phyloP scores from a whole-genome alignment of 2,113 vertebrate species.

The Xenopus tropicalis region DNA sequence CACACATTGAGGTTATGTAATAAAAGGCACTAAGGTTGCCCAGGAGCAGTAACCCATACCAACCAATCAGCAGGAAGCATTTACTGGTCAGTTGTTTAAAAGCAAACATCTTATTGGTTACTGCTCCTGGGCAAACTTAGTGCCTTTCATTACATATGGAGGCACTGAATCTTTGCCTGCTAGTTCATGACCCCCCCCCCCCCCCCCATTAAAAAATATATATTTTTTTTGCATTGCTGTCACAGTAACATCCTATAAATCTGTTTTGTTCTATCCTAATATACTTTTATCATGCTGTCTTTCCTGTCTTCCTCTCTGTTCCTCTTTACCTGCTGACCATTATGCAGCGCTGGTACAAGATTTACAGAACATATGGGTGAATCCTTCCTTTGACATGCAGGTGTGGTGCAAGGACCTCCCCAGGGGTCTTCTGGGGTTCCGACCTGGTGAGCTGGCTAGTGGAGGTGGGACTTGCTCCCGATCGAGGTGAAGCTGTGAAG shows the following conservation, averaged over 20 bases:
- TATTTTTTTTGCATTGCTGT: background rate
- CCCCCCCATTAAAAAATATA: no score
- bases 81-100: no score
- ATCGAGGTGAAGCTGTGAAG: slow-evolving; percentile 78
- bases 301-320: slow-evolving; percentile 62
- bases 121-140: no score
- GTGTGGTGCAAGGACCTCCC: slow-evolving; percentile 71
- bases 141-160: no score
- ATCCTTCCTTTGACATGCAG: slow-evolving; percentile 77
- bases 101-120: no score
- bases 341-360: slow-evolving; percentile 77
- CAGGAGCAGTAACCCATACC: no score
- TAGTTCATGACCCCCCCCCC: no score
- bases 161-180: no score
- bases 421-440: slow-evolving; percentile 83
- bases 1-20: no score
- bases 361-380: slow-evolving; percentile 76
- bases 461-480: slow-evolving; percentile 82
- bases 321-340: slow-evolving; percentile 54
- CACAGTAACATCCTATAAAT: slow-evolving; percentile 47
- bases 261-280: slow-evolving; percentile 53
- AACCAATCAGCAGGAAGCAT: no score
- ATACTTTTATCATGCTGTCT: slow-evolving; percentile 56
- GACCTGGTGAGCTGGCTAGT: slow-evolving; percentile 92
- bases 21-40: no score